Base-by-base conservation (phyloP, 2,888 invertebrate genomes). In the Shargacucullia verbasci region DNA sequence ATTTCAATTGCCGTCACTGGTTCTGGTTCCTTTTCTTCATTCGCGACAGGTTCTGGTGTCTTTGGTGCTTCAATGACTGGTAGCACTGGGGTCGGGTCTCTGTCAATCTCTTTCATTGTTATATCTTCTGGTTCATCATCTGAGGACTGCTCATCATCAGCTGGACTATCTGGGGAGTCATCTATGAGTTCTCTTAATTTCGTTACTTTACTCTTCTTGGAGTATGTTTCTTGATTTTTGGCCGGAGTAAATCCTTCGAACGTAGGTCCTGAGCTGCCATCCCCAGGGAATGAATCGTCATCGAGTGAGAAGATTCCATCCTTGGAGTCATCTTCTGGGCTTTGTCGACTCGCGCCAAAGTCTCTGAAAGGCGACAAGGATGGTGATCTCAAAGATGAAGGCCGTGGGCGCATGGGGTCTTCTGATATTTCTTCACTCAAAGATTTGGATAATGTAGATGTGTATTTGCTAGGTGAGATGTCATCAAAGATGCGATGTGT, bases 251-350 rank as follows among this genome's bases (percentile, higher is more conserved):
- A 94, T 41, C 95, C 95, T 81, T 94, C 94, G 67, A 95, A 94
- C 25, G 94, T 94, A 0, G 94, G 91, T 0, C 91, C 92, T 3
- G 91, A 94, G 43, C 92, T 90, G 37, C 94, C 87, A 27, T 95
- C 95, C 8, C 95, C 94, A 1, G 95, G 94, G 73, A 96, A 95
- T 0, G 95, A 92, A 69, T 96, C 95, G 59, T 95, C 95, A 41
- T 95, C 95, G 57, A 95, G 88, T 1, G 95, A 94, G 78, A 96
- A 96, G 0, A 95, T 78, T 20, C 93, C 95, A 68, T 95, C 95
- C 76, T 95, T 95, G 1, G 95, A 95, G 65, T 96, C 94, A 34
- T 95, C 96, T 38, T 95, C 95, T 45, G 96, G 96, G 9, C 95
- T 96, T 63, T 95, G 94, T 48, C 94, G 89, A 63, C 95, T 95